phyloP scores from a whole-genome alignment of 2,888 invertebrate species.

The Tipula unca region DNA sequence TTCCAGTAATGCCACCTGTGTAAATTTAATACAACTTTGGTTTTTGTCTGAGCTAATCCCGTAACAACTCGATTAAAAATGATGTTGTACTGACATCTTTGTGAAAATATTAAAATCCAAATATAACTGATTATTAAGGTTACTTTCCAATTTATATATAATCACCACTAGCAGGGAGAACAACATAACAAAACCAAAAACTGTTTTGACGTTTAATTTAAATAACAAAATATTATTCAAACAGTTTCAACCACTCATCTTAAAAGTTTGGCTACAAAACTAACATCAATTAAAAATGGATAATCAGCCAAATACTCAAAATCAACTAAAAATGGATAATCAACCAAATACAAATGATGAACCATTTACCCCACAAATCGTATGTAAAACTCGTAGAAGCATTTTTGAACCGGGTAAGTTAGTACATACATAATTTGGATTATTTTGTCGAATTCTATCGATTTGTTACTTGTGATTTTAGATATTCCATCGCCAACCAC shows the following conservation, averaged over 20 bases:
- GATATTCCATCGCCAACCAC: background rate
- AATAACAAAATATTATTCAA: background rate
- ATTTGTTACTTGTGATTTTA: background rate
- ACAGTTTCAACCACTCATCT: background rate
- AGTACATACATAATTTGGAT: background rate
- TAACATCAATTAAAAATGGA: background rate
- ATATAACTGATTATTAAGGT: background rate
- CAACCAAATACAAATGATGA: background rate
- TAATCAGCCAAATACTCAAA: background rate
- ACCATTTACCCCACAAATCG: background rate
- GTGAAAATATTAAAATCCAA: background rate
- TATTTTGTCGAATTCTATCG: background rate
- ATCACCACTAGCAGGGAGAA: background rate
- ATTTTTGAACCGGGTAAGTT: background rate
- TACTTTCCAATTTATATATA: background rate
- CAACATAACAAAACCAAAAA: background rate
- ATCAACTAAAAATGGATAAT: background rate
- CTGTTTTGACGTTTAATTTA: background rate
- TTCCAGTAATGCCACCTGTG: background rate
- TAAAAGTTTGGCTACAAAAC: background rate
- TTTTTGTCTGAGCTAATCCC: background rate
- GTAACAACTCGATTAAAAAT: background rate
- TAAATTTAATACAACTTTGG: background rate
- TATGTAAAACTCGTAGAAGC: background rate
- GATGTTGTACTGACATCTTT: background rate